phyloP scores from a whole-genome alignment of 2,888 invertebrate genomes.

The Brachycybe producta region DNA sequence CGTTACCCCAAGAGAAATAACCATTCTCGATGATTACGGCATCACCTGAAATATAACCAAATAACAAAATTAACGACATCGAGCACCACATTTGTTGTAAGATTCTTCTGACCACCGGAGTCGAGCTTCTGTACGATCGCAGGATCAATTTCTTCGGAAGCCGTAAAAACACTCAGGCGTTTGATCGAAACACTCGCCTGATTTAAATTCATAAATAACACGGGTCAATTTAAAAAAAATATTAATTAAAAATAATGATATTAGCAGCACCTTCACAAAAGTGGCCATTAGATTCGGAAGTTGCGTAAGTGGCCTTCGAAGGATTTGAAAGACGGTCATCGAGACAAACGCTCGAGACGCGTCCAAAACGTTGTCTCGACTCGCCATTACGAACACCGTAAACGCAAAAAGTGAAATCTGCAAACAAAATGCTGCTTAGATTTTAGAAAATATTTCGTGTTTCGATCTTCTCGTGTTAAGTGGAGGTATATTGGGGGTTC shows the following conservation, averaged over 20 bases:
- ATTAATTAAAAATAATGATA: not conserved
- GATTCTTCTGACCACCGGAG: conserved; percentile 1
- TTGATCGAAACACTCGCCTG: conserved; percentile 36
- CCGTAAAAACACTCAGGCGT: conserved; percentile 35
- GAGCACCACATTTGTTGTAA: too few species aligned
- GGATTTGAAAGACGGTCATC: conserved; percentile 27
- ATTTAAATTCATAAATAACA: conserved; percentile 2
- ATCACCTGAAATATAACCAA: conserved; percentile 42
- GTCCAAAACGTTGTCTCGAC: conserved; percentile 22
- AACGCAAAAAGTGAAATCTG: conserved; percentile 39
- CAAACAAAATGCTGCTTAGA: conserved; percentile 8
- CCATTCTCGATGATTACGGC: conserved; percentile 74
- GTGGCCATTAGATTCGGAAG: conserved; percentile 24
- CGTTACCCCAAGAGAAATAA: conserved; percentile 66
- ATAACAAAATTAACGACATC: conserved; percentile 23
- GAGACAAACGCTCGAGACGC: conserved; percentile 24
- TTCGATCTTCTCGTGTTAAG: too few species aligned
- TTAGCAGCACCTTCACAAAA: conserved; percentile 15
- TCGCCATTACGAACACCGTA: conserved; percentile 37
- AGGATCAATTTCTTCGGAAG: conserved; percentile 34
- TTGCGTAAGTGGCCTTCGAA: conserved; percentile 40
- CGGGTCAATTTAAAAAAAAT: not conserved
- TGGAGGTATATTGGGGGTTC: too few species aligned
- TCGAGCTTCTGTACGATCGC: not conserved
- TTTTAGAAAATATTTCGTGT: too few species aligned